Conservation (phyloP, 2,113 vertebrate species). For the Vidua macroura region DNA sequence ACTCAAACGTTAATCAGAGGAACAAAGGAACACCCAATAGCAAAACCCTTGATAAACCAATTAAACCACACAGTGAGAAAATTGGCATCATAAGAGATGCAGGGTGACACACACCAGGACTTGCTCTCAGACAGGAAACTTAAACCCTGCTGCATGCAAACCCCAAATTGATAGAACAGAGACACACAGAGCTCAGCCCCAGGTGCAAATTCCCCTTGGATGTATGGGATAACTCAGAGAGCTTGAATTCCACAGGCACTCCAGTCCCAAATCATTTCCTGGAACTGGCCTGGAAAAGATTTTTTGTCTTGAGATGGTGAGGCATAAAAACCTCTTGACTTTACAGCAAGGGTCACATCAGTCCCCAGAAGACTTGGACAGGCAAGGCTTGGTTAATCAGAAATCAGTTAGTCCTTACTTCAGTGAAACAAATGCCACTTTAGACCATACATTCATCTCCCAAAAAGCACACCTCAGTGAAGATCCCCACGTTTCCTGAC, state of each 20-base stretch:
- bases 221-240: background rate
- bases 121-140: background rate
- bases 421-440: background rate
- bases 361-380: background rate
- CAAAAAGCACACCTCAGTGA: too few species aligned
- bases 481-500: background rate
- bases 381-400: background rate
- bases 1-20: background rate
- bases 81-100: rapidly evolving
- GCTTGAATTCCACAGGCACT: background rate
- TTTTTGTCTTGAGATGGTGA: background rate
- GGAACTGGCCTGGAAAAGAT: background rate
- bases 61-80: background rate
- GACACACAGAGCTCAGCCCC: background rate
- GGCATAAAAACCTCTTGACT: background rate
- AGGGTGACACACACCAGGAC: background rate
- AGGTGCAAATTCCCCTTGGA: background rate
- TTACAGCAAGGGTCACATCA: background rate
- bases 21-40: background rate
- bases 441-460: background rate
- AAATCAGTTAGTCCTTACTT: background rate
- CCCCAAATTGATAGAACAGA: background rate
- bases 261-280: background rate
- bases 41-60: background rate
- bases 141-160: background rate